Base-by-base conservation (phyloP, 2,113 vertebrate genomes). In the Lucifuga dentata region DNA sequence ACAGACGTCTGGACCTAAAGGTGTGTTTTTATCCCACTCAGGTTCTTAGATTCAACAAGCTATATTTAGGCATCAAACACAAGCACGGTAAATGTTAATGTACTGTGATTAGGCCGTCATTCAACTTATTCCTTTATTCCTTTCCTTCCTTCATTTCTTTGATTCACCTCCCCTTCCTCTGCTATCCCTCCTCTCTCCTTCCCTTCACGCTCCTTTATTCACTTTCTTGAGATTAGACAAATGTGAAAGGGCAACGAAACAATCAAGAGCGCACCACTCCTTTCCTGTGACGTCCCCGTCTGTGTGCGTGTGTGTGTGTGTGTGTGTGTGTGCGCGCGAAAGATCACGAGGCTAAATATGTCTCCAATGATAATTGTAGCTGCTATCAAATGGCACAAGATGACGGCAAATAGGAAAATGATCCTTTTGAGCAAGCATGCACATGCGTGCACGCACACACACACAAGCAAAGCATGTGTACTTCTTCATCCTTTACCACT, bases 221-320 rank as follows among this genome's bases (percentile, higher is more conserved):
- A 57, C 36, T 61, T 68, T 81, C 65, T 50, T 10, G 16, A 73
- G 64, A 86, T 76, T 52, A 70, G 33, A 65, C 52, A 61, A 81
- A 76, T 56, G 72, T 45, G 39, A 88, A 83, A 84, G 81, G 78
- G 50, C 78, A 82, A 38, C 51, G 23, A 58, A 87, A 90, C 86
- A 88, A 83, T 86, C 46, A 63, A 26, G 36, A 8, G 58, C 61
- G 78, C 21, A 0, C 78, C 80, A 59, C 86, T 76, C 86, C 84
- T 86, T 84, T 89, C 89, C 89, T 85, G 76, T 49, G 76, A 39
- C 61, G 43, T 38, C 24, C 17, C 23, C 16, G 48, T 72, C 50
- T 6, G 8, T 20, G 49, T 61, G 73, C 80, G n/a, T 13, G 36
- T 24, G 38, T 9, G 35, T 1, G 11, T 1, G 56, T 15, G 56